Conservation (phyloP, 1,140 invertebrate genomes). For the Aethina tumida region DNA sequence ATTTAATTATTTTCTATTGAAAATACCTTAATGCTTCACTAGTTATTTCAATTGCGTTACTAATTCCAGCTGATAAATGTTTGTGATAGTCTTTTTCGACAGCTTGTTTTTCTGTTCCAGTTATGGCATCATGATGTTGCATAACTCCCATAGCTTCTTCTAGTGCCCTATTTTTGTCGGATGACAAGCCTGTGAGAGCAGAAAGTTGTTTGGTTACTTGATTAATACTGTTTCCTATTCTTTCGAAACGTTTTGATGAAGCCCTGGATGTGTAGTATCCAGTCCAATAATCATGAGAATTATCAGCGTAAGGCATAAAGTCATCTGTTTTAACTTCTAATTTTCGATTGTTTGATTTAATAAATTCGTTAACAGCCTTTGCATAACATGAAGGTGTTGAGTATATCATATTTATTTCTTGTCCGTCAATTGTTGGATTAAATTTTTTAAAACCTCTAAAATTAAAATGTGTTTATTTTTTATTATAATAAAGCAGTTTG, state of each 20-base stretch:
- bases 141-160: slow-evolving; percentile 58
- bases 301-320: slow-evolving; percentile 88
- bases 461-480: too few species aligned
- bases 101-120: slow-evolving; percentile 82
- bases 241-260: slow-evolving; percentile 67
- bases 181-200: slow-evolving; percentile 34
- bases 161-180: slow-evolving; percentile 8
- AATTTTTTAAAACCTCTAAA: too few species aligned
- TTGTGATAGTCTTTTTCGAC: slow-evolving; percentile 78
- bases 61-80: slow-evolving; percentile 47
- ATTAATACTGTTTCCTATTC: slow-evolving; percentile 67
- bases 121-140: slow-evolving; percentile 85
- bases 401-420: slow-evolving; percentile 65
- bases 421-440: too few species aligned
- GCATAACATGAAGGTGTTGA: slow-evolving; percentile 92
- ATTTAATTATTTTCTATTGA: too few species aligned
- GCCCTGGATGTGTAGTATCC: slow-evolving; percentile 89
- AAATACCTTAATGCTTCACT: slow-evolving; percentile 21
- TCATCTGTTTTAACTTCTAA: slow-evolving; percentile 26
- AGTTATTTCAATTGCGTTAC: slow-evolving; percentile 39
- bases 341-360: slow-evolving; percentile 21
- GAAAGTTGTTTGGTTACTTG: slow-evolving; percentile 42
- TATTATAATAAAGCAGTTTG: too few species aligned
- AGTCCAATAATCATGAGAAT: slow-evolving; percentile 81
- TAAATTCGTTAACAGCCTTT: slow-evolving; percentile 62